phyloP scores from a whole-genome alignment of 1,140 invertebrate genomes.

The Ostrea edulis region DNA sequence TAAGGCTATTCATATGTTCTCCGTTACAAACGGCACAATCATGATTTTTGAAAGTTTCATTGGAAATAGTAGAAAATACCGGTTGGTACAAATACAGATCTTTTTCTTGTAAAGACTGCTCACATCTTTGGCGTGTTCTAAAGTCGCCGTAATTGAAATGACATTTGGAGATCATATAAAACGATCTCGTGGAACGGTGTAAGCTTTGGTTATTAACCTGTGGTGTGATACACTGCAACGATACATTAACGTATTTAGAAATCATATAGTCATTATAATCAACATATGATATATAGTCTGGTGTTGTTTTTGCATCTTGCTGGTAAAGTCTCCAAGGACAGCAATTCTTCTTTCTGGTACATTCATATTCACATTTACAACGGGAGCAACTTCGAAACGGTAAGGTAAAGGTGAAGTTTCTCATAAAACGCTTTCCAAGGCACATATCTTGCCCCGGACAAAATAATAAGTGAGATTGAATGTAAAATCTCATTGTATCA shows the following conservation, averaged over 20 bases:
- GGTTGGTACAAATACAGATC: background rate
- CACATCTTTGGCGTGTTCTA: background rate
- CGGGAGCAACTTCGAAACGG: background rate
- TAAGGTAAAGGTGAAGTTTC: background rate
- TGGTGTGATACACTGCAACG: background rate
- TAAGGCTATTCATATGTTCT: background rate
- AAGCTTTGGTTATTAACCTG: background rate
- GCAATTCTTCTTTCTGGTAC: background rate
- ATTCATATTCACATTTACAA: background rate
- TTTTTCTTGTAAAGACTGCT: background rate
- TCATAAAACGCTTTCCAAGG: background rate
- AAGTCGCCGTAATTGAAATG: background rate
- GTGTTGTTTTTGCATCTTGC: background rate
- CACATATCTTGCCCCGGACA: background rate
- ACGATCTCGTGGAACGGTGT: background rate
- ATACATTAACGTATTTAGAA: background rate
- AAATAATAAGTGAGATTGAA: background rate
- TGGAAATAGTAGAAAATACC: background rate
- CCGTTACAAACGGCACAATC: conserved; percentile 2
- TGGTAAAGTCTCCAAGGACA: background rate
- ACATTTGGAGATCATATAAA: background rate
- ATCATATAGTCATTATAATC: background rate
- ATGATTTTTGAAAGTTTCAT: background rate
- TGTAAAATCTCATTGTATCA: background rate
- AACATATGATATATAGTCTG: background rate